Conservation (phyloP, 1,140 invertebrate genomes). For the Formica selysi region DNA sequence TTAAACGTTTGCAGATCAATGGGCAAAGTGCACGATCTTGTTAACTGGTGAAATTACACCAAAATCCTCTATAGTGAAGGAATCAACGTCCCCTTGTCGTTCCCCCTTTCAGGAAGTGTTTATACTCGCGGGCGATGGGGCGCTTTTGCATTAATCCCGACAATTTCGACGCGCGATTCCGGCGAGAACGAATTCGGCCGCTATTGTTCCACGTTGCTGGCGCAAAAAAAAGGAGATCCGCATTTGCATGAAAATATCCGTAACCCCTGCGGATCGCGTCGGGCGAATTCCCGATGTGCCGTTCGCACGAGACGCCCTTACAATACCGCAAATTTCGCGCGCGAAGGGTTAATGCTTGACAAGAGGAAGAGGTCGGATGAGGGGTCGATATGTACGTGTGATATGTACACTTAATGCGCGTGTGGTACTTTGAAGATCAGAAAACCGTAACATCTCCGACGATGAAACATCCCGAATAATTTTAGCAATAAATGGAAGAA, state of each 20-base stretch:
- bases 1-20: conserved; percentile 34
- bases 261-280: conserved; percentile 20
- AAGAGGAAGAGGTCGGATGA: conserved; percentile 24
- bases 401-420: conserved; percentile 5
- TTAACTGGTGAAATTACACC: conserved; percentile 63
- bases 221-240: conserved; percentile 41
- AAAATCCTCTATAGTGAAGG: conserved; percentile 42
- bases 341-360: conserved; percentile 42
- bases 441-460: not conserved
- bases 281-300: conserved; percentile 30
- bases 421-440: conserved; percentile 14
- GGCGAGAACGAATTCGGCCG: conserved; percentile 65
- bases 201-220: conserved; percentile 61
- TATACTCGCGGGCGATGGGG: conserved; percentile 38
- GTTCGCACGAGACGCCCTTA: conserved; percentile 17
- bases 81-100: conserved; percentile 20
- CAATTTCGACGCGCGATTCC: conserved; percentile 72
- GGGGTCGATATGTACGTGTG: not conserved
- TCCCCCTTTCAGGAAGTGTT: conserved; percentile 60
- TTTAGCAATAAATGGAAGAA: not conserved
- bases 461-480: conserved; percentile 23
- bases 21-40: conserved; percentile 60
- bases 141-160: conserved; percentile 65
- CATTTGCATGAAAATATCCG: conserved; percentile 75
- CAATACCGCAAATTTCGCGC: conserved; percentile 55